Percentiles rank a stretch among this genome's conserved stretches.
Evolutionary conservation across 2,113 vertebrate genomes (phyloP).

Genomic region (Tinamus guttatus): DNA sequence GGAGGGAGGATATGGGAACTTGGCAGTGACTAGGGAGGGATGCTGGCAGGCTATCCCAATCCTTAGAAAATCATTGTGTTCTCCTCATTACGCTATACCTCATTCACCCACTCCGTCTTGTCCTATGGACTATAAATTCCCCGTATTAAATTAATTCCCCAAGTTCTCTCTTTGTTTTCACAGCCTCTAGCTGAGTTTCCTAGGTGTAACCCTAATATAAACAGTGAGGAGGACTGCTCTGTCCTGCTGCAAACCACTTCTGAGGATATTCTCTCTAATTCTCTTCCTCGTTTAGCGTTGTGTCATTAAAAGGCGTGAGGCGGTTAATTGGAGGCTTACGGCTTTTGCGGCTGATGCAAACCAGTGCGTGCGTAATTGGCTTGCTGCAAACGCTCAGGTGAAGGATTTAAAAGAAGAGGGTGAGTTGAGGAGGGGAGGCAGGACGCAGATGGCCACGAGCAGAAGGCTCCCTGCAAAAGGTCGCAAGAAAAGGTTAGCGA

Average conservation of each 20-base stretch:
- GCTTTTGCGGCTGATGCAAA: constrained; percentile 63
- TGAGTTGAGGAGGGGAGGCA: not conserved
- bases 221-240: constrained; percentile 34
- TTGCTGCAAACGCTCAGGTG: constrained; percentile 27
- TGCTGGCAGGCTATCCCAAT: constrained; percentile 34
- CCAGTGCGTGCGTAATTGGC: constrained; percentile 7
- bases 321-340: constrained; percentile 66
- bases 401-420: not conserved
- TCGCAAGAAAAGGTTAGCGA: constrained; percentile 70
- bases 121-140: constrained; percentile 38
- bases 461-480: constrained; percentile 72
- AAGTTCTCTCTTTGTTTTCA: constrained; percentile 60
- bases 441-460: constrained; percentile 41
- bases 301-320: constrained; percentile 66
- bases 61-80: constrained; percentile 46
- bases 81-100: constrained; percentile 20
- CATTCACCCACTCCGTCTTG: constrained; percentile 34
- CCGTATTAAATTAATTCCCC: constrained; percentile 17
- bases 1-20: not conserved
- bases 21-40: constrained; percentile 15
- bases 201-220: constrained; percentile 46
- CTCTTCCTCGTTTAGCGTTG: constrained; percentile 46
- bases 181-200: constrained; percentile 71
- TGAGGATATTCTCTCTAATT: constrained; percentile 51
- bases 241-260: constrained; percentile 66